Percentiles rank a stretch among this genome's conserved stretches.
Conservation (phyloP, 2,113 vertebrate species). For the Eulemur rufifrons region DNA sequence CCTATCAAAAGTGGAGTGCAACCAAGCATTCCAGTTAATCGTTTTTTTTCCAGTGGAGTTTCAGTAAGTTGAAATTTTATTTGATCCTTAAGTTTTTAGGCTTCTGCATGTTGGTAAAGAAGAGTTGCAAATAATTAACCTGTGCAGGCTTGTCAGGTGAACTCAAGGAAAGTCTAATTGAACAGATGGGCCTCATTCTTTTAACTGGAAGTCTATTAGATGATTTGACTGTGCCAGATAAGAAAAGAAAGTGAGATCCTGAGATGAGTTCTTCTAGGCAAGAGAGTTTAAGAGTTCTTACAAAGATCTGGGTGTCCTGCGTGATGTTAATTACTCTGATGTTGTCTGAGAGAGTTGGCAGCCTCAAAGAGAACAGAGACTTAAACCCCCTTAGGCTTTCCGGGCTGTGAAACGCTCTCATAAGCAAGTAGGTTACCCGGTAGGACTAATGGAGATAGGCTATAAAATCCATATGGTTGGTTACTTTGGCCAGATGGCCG, state of each 20-base stretch:
- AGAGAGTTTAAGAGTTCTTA: slow-evolving; percentile 44
- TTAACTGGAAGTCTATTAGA: slow-evolving; percentile 55
- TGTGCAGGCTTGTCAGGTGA: slow-evolving; percentile 35
- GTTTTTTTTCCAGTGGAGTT: background rate
- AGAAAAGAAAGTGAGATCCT: slow-evolving; percentile 42
- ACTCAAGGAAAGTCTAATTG: slow-evolving; percentile 48
- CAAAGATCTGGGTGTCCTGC: slow-evolving; percentile 36
- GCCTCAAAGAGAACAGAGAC: slow-evolving; percentile 47
- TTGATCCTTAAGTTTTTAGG: slow-evolving; percentile 52
- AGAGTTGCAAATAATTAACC: slow-evolving; percentile 57
- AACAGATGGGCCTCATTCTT: slow-evolving; percentile 60
- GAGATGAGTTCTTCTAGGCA: slow-evolving; percentile 51
- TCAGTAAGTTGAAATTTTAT: slow-evolving; percentile 17
- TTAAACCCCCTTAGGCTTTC: slow-evolving; percentile 66
- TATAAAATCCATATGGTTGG: slow-evolving; percentile 72
- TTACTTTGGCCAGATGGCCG: slow-evolving; percentile 71
- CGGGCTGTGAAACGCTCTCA: slow-evolving; percentile 65
- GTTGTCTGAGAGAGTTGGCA: slow-evolving; percentile 52
- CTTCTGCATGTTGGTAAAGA: background rate
- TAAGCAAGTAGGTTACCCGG: slow-evolving; percentile 75
- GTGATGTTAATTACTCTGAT: slow-evolving; percentile 64
- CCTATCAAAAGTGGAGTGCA: background rate
- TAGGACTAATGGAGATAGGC: slow-evolving; percentile 50
- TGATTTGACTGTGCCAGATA: slow-evolving; percentile 67
- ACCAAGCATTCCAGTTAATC: background rate